Evolutionary conservation across 1,140 invertebrate genomes (phyloP).

Genomic region (Drosophila aff.): DNA sequence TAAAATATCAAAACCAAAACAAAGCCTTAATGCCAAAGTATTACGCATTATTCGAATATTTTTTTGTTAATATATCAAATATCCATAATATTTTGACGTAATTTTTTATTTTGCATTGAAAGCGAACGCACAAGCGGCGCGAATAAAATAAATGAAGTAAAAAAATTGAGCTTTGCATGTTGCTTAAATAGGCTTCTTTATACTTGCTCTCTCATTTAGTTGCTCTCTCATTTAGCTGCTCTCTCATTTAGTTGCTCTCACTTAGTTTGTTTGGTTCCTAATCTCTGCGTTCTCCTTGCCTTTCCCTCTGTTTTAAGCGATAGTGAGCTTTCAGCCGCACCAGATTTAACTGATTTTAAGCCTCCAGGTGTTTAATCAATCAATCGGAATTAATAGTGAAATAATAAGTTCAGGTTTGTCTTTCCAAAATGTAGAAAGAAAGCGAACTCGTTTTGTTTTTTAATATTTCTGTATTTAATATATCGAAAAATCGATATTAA

Average conservation of each 20-base stretch:
- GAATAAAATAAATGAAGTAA: slow-evolving; percentile 3
- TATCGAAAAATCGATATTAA: background rate
- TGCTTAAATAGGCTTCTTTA: slow-evolving; percentile 33
- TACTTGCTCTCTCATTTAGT: slow-evolving; percentile 8
- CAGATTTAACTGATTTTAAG: slow-evolving; percentile 4
- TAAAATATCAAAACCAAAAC: slow-evolving; percentile 1
- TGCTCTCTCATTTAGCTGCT: slow-evolving; percentile 2
- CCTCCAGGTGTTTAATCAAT: slow-evolving; percentile 2
- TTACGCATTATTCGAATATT: background rate
- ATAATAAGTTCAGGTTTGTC: background rate
- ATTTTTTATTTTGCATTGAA: background rate
- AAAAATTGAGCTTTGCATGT: slow-evolving; percentile 36
- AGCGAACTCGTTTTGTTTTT: background rate
- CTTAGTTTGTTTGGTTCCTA: background rate
- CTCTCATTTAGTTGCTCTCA: slow-evolving; percentile 13
- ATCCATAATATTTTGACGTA: slow-evolving; percentile 6
- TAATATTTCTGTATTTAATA: background rate
- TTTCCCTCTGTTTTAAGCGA: background rate
- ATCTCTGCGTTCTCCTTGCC: background rate
- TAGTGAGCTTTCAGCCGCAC: background rate
- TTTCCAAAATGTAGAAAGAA: background rate
- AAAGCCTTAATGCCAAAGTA: background rate
- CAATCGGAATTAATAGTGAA: background rate
- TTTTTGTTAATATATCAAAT: background rate
- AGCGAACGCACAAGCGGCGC: slow-evolving; percentile 6